Evolutionary conservation across 2,797 vertebrate genomes (phyloP), one percentile per base, ranked within the genome.

Genomic region (Catostomus latipinnis): DNA sequence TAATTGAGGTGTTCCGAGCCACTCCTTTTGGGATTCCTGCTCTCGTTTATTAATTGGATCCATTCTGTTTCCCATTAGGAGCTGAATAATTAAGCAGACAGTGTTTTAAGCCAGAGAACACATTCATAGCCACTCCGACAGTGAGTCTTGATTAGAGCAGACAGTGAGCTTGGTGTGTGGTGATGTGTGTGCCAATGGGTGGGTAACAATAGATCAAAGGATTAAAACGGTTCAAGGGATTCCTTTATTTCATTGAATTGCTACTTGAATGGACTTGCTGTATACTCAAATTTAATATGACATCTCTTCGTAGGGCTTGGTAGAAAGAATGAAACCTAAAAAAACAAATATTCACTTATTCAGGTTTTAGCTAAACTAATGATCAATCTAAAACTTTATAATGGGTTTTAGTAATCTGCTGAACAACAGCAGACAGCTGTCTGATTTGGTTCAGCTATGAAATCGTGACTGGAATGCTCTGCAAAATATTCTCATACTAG

Each of bases 71-170:
- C 81, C 83, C 83, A 80, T 85, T 86, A 85, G 71, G 65, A 74
- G 43, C 78, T 88, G 83, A 88, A 88, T 87, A 81, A 88, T 88
- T 83, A 89, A 78, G 86, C 78, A 81, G 85, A 60, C 76, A 78
- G 80, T 58, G 76, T 87, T 89, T 84, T 34, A 89, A 83, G 70
- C 76, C 76, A 78, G 74, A 83, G 73, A 56, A 69, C 61, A 18
- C 54, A 74, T 53, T 43, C 6, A 1, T 8, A 71, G 14, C 53
- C 18, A 14, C 61, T 49, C 22, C 16, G 45, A n/a, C 60, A 46
- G 53, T 61, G 60, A 68, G 65, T 54, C 71, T 80, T 54, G 65
- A 75, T 78, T 74, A 62, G 49, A 57, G 34, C 34, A 3, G 34
- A 34, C 46, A 71, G 56, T 71, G 74, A 48, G 43, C 69, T 66